Evolutionary conservation across 2,797 vertebrate species (phyloP).

Genomic region (Arctocebus calabarensis): DNA sequence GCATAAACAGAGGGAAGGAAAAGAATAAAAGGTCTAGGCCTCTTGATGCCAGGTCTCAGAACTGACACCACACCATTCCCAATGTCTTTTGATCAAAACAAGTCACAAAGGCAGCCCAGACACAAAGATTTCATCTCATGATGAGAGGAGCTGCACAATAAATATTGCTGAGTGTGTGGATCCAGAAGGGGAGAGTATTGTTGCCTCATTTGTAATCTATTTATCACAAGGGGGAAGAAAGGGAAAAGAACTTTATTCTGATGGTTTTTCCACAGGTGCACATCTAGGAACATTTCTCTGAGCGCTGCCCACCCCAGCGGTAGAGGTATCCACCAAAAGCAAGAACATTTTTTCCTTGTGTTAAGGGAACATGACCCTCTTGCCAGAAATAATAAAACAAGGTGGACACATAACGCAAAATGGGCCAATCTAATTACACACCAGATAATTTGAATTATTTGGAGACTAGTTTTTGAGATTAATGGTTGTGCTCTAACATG

Average conservation of each 20-base stretch:
- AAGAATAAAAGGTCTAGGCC: background rate
- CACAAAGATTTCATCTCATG: background rate
- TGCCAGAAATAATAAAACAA: background rate
- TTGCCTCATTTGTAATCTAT: background rate
- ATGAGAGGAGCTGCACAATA: background rate
- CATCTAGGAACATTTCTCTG: background rate
- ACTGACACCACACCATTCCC: background rate
- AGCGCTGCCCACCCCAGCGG: background rate
- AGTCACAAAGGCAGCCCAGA: background rate
- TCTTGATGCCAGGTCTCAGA: background rate
- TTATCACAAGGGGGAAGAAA: background rate
- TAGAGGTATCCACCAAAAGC: background rate
- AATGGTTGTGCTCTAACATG: background rate
- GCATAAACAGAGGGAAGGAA: background rate
- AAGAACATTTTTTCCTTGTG: background rate
- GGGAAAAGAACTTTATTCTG: background rate
- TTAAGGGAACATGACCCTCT: background rate
- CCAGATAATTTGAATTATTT: constrained; percentile 25
- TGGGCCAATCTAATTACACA: background rate
- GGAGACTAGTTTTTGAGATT: background rate
- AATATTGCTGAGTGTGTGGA: background rate
- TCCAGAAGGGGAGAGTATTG: background rate
- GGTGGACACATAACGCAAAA: background rate
- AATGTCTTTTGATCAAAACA: background rate
- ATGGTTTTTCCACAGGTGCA: background rate